phyloP scores from a whole-genome alignment of 2,888 invertebrate genomes.

The Nemoura dubitans region DNA sequence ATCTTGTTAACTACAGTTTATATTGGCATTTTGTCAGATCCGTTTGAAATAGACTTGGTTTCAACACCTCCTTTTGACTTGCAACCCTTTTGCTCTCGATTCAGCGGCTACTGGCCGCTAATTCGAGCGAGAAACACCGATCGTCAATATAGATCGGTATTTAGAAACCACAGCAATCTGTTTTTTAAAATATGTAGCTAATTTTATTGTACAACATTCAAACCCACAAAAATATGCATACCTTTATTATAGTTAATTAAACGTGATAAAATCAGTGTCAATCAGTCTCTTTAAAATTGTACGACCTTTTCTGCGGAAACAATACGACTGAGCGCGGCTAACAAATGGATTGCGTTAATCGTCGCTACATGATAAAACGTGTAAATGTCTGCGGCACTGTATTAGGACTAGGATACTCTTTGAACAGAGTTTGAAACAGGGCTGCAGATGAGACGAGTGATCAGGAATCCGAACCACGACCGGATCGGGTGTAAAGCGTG shows the following conservation, averaged over 20 bases:
- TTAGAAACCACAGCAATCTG: neutral
- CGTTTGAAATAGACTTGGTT: neutral
- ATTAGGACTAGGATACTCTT: neutral
- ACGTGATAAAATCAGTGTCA: slow-evolving; percentile 16
- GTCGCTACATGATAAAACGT: neutral
- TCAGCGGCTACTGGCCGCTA: too few relatives aligned
- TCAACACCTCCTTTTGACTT: neutral
- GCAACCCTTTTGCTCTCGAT: too few relatives aligned
- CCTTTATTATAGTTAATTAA: slow-evolving; percentile 22
- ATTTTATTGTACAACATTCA: slow-evolving; percentile 36
- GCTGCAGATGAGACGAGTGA: neutral
- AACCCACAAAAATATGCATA: slow-evolving; percentile 40
- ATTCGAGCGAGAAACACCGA: too few relatives aligned
- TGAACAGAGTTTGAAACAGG: neutral
- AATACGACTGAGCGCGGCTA: neutral
- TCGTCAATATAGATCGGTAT: too few relatives aligned
- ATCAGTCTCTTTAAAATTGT: slow-evolving; percentile 30
- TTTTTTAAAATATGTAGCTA: slow-evolving; percentile 3
- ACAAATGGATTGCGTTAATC: neutral
- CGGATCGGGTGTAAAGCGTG: neutral
- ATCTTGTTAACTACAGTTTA: neutral
- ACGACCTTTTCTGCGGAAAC: slow-evolving; percentile 20
- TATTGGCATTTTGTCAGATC: slow-evolving; percentile 12
- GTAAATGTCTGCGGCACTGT: neutral
- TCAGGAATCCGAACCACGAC: neutral